phyloP scores from a whole-genome alignment of 92 coral and sea anemone genomes.

The Actinernus sp. region DNA sequence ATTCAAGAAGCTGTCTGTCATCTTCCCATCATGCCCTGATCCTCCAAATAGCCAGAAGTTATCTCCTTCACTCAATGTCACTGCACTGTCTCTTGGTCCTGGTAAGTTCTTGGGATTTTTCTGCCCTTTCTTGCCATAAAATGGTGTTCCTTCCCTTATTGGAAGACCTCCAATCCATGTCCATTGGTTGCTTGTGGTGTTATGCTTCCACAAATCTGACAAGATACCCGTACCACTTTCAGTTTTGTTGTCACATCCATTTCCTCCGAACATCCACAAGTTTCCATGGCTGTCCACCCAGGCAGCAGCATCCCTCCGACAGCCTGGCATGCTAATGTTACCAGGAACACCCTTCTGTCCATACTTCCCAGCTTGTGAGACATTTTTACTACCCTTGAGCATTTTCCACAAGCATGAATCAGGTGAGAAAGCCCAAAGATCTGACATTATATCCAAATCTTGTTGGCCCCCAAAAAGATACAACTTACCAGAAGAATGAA shows the following conservation, averaged over 20 bases:
- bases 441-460: slow-evolving; percentile 33
- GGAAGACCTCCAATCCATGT: slow-evolving; percentile 71
- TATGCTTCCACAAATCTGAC: slow-evolving; percentile 85
- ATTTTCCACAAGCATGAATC: slow-evolving; percentile 41
- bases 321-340: slow-evolving; percentile 57
- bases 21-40: slow-evolving; percentile 58
- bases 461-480: slow-evolving; percentile 86
- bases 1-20: slow-evolving; percentile 65
- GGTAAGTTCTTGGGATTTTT: slow-evolving; percentile 54
- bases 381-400: slow-evolving; percentile 22
- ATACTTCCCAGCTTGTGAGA: slow-evolving; percentile 46
- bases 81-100: slow-evolving; percentile 75
- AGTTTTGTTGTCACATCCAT: slow-evolving; percentile 71
- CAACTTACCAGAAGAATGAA: slow-evolving; percentile 60
- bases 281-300: slow-evolving; percentile 66
- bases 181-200: slow-evolving; percentile 49
- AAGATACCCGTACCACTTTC: slow-evolving; percentile 57
- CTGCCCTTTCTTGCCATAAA: slow-evolving; percentile 52
- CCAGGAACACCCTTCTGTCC: slow-evolving; percentile 53
- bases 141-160: slow-evolving; percentile 51
- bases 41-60: slow-evolving; percentile 85
- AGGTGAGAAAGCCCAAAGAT: slow-evolving; percentile 72
- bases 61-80: slow-evolving; percentile 39
- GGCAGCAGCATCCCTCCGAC: slow-evolving; percentile 68
- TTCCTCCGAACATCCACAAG: slow-evolving; percentile 93